phyloP scores from a whole-genome alignment of 2,797 vertebrate species.

The Pampus argenteus region DNA sequence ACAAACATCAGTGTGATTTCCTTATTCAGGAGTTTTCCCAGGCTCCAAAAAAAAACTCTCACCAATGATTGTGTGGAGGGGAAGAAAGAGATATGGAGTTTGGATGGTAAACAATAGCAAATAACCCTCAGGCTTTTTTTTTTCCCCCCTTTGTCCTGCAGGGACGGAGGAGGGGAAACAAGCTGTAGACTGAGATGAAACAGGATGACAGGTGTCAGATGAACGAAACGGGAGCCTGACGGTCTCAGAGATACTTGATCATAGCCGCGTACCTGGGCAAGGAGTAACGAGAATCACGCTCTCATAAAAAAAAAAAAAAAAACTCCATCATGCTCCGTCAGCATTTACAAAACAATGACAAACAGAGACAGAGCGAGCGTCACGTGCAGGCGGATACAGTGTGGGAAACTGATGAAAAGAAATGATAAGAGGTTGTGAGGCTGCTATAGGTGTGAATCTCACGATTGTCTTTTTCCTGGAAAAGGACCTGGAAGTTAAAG shows the following conservation, averaged over 20 bases:
- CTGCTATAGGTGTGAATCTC: constrained; percentile 54
- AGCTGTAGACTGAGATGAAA: constrained; percentile 64
- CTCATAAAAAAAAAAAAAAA: no score
- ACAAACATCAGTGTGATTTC: constrained; percentile 67
- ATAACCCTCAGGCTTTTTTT: constrained; percentile 63
- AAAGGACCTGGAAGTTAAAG: constrained; percentile 11
- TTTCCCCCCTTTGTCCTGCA: constrained; percentile 69
- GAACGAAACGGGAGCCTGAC: constrained; percentile 51
- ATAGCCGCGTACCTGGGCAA: constrained; percentile 31
- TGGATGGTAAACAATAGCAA: constrained; percentile 75
- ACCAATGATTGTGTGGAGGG: constrained; percentile 24
- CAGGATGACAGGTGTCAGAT: constrained; percentile 79
- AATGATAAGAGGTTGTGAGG: constrained; percentile 63
- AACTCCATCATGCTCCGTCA: constrained; percentile 41
- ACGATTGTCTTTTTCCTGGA: constrained; percentile 29
- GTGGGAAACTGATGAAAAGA: constrained; percentile 69
- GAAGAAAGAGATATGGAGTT: constrained; percentile 60
- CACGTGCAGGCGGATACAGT: constrained; percentile 12
- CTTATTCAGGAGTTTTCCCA: constrained; percentile 72
- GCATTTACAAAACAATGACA: constrained; percentile 49
- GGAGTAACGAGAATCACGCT: constrained; percentile 15
- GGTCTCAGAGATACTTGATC: constrained; percentile 37
- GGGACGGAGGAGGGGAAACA: constrained; percentile 42
- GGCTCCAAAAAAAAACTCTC: constrained; percentile 54
- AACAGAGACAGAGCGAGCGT: constrained; percentile 30